Evolutionary conservation across 2,888 invertebrate species (phyloP), one percentile per base, ranked within the genome.

Genomic region (Abscondita cerata): DNA sequence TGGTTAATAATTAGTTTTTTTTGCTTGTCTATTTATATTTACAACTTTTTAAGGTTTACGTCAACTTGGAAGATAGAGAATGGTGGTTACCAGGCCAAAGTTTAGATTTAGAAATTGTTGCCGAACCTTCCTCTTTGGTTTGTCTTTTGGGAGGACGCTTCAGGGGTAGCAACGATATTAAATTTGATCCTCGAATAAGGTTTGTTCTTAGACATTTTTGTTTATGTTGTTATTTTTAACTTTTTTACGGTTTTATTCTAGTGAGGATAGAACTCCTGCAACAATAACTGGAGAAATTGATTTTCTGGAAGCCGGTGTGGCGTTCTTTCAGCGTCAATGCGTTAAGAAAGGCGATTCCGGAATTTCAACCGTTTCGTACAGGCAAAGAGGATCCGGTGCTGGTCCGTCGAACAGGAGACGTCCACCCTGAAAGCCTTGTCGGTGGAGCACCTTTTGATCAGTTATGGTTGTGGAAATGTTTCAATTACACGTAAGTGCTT

Each of bases 391-490:
- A 0, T 82, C 83, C 0, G 83, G 85, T 1, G 80, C 79, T 11
- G 78, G 78, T 19, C 78, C 78, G 1, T 74, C 78, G 2, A 76
- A 72, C 61, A 61, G 74, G 18, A 71, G 81, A 75, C 19, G 82
- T 77, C 71, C 85, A 0, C 84, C n/a, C 86, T 13, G 83, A 86
- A 36, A 84, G 84, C 73, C 80, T 86, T 44, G 85, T 86, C 41
- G 84, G 87, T 5, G 85, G 86, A 1, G 82, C 85, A 0, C 76
- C 83, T 0, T 84, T 86, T 63, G 87, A 88, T 65, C 80, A 86
- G 15, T 81, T 88, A 0, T 88, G 88, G 88, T 83, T 87, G 79
- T 88, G 88, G 87, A 85, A 85, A 65, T 88, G 88, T 70, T 87
- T 87, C 70, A 88, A 87, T 73, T 87, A 87, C 70, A 87, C 87